These are phyloP conservation scores for Onychomys arenicola DNA, from an alignment of 2,797 vertebrate species.

Conservation along the genomic window DNA sequence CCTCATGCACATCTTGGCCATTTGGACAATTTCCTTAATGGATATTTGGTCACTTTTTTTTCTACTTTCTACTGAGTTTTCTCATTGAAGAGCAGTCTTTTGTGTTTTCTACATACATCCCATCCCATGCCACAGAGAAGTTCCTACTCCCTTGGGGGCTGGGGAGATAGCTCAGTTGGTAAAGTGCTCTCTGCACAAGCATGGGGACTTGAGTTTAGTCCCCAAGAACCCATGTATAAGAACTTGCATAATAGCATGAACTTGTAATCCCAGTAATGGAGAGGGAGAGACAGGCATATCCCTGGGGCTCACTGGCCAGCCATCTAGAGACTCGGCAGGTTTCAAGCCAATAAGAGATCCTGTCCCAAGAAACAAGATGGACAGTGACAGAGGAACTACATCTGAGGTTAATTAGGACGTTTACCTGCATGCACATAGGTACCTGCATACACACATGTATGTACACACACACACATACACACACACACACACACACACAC, in stretches of 20 bases:
- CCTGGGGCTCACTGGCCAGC: background rate
- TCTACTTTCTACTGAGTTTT: background rate
- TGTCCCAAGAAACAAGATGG: background rate
- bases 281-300: background rate
- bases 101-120: background rate
- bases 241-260: background rate
- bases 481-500: background rate
- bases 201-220: background rate
- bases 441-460: background rate
- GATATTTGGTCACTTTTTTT: too few species aligned
- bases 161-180: background rate
- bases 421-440: too few species aligned
- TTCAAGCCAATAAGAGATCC: background rate
- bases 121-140: too few species aligned
- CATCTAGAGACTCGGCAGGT: background rate
- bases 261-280: background rate
- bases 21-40: background rate
- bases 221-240: background rate
- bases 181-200: background rate
- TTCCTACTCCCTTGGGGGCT: background rate
- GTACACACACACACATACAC: background rate
- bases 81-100: background rate
- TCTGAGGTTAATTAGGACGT: background rate
- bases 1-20: fast-evolving
- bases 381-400: background rate